Percentiles rank a stretch among this genome's conserved stretches.
Evolutionary conservation across 2,888 invertebrate genomes (phyloP).

Genomic region (Taphrorychus bicolor): DNA sequence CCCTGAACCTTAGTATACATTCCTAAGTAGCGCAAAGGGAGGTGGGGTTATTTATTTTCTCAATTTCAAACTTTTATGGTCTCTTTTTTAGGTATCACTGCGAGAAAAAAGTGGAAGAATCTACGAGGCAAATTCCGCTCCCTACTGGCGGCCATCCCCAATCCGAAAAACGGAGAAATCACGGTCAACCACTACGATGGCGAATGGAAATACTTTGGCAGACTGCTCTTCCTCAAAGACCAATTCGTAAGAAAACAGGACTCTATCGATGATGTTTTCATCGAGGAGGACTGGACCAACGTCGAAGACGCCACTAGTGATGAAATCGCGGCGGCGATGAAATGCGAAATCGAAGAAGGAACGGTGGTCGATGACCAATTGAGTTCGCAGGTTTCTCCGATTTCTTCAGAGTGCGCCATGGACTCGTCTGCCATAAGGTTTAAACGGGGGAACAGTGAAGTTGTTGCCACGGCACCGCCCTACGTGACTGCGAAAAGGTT

Average conservation of each 20-base stretch:
- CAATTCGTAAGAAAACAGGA: background rate
- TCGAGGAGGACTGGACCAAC: background rate
- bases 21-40: too few species aligned
- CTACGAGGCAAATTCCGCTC: conserved; percentile 10
- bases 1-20: too few species aligned
- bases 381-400: too few species aligned
- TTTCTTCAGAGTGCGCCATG: too few species aligned
- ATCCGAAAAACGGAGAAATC: conserved; percentile 6
- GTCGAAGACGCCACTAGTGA: background rate
- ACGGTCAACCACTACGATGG: background rate
- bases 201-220: conserved; percentile 8
- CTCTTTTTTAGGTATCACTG: background rate
- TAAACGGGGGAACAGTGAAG: background rate
- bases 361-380: too few species aligned
- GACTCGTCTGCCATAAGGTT: too few species aligned
- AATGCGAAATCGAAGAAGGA: background rate
- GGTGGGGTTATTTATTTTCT: too few species aligned
- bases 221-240: conserved; percentile 1
- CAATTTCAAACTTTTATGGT: background rate
- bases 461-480: background rate
- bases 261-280: background rate
- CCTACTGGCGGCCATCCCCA: background rate
- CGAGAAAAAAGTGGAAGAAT: conserved; percentile 9
- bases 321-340: background rate
- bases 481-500: too few species aligned